Conservation (phyloP, 2,888 invertebrate genomes). For the Protophormia terraenovae region DNA sequence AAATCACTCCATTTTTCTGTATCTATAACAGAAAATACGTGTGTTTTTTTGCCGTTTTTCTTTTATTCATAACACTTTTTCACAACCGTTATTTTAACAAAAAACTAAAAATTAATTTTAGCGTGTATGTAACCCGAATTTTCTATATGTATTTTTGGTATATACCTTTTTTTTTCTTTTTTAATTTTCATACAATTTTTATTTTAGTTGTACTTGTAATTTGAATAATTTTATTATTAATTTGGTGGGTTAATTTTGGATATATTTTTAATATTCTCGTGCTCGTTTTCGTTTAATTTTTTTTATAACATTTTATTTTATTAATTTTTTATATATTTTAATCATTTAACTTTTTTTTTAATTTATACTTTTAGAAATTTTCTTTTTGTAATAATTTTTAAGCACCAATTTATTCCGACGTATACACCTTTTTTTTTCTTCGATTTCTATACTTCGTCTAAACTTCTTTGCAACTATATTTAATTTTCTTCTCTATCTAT, state of each 20-base stretch:
- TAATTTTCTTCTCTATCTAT: conserved; percentile 62
- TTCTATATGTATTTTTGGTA: conserved; percentile 24
- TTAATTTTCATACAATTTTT: conserved; percentile 7
- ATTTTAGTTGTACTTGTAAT: conserved; percentile 23
- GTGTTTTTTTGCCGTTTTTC: conserved; percentile 20
- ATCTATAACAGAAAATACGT: conserved; percentile 59
- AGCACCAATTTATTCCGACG: conserved; percentile 63
- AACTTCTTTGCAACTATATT: conserved; percentile 56
- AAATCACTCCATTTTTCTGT: conserved; percentile 61
- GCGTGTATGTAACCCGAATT: conserved; percentile 31
- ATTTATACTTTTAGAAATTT: background rate
- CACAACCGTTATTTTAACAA: conserved; percentile 33
- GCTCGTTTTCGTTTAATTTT: background rate
- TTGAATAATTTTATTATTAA: conserved; percentile 51
- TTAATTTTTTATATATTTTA: background rate
- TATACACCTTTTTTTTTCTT: conserved; percentile 68
- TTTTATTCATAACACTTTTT: conserved; percentile 50
- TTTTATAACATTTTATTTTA: background rate
- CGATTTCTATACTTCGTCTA: conserved; percentile 55
- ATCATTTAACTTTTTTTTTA: conserved; percentile 15
- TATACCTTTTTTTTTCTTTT: conserved; percentile 35
- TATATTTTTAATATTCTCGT: conserved; percentile 18
- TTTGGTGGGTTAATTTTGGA: conserved; percentile 65
- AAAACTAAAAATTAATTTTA: conserved; percentile 4
- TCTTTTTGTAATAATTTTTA: conserved; percentile 22